Evolutionary conservation across 2,888 invertebrate species (phyloP).

Genomic region (Platynereis dumerilii): DNA sequence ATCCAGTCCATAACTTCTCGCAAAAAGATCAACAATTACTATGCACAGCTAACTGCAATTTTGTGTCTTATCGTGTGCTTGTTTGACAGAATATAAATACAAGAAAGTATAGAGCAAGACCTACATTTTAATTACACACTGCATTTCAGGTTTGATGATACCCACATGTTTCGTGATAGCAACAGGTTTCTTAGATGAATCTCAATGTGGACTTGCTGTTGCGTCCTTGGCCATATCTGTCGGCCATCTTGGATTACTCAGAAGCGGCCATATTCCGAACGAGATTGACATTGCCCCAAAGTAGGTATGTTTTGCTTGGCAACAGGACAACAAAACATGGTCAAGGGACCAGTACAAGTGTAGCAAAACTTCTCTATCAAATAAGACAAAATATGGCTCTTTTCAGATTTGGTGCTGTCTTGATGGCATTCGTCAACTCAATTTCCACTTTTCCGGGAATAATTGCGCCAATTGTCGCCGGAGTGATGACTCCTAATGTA

Average conservation of each 20-base stretch:
- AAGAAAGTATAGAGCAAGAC: no score
- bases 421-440: conserved; percentile 1
- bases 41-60: no score
- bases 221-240: not conserved
- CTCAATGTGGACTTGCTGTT: not conserved
- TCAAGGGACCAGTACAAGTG: no score
- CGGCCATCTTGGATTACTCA: not conserved
- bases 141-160: not conserved
- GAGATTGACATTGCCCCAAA: conserved; percentile 4
- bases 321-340: no score
- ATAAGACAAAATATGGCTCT: no score
- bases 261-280: not conserved
- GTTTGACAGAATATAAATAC: no score
- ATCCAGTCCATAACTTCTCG: no score
- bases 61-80: no score
- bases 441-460: conserved; percentile 2
- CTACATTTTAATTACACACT: no score
- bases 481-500: conserved; percentile 3
- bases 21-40: no score
- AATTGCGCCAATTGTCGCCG: not conserved
- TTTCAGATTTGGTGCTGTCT: conserved; percentile 3
- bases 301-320: no score
- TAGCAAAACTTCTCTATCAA: no score
- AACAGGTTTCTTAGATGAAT: not conserved
- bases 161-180: not conserved